Evolutionary conservation across 2,888 invertebrate genomes (phyloP).

Genomic region (Hydrotaea diabolus): DNA sequence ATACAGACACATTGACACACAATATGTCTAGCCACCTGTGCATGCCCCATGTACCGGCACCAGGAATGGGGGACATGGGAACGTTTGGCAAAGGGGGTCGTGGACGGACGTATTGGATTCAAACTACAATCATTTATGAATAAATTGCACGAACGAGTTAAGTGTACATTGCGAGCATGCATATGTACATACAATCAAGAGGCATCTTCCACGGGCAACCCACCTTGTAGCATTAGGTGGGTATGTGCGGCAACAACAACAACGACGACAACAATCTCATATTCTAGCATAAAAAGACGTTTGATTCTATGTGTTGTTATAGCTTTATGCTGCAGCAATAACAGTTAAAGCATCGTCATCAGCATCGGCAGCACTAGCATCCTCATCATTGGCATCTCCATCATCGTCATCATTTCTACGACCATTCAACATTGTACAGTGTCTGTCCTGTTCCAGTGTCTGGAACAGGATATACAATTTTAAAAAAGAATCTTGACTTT

Average conservation of each 20-base stretch:
- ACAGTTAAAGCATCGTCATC: constrained; percentile 54
- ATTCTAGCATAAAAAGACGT: constrained; percentile 44
- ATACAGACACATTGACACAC: constrained; percentile 36
- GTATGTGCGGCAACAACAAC: constrained; percentile 62
- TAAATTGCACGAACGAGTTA: constrained; percentile 76
- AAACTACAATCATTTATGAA: constrained; percentile 76
- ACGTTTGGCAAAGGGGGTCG: constrained; percentile 30
- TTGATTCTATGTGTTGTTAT: constrained; percentile 37
- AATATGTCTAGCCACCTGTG: constrained; percentile 24
- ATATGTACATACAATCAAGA: constrained; percentile 11
- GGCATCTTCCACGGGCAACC: constrained; percentile 52
- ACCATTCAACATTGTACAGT: background rate
- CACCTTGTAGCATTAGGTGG: constrained; percentile 20
- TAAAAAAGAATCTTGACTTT: too few species aligned
- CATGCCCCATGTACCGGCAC: constrained; percentile 8
- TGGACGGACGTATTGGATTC: constrained; percentile 50
- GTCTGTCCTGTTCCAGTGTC: background rate
- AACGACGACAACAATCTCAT: constrained; percentile 45
- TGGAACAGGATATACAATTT: too few species aligned
- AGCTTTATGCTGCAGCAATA: constrained; percentile 47
- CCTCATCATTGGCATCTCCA: constrained; percentile 12
- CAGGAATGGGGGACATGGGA: too few species aligned
- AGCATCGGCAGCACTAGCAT: constrained; percentile 33
- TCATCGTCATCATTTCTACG: background rate
- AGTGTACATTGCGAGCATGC: constrained; percentile 32